Evolutionary conservation across 1,140 invertebrate species (phyloP).

Genomic region (Neodiprion pinetum): DNA sequence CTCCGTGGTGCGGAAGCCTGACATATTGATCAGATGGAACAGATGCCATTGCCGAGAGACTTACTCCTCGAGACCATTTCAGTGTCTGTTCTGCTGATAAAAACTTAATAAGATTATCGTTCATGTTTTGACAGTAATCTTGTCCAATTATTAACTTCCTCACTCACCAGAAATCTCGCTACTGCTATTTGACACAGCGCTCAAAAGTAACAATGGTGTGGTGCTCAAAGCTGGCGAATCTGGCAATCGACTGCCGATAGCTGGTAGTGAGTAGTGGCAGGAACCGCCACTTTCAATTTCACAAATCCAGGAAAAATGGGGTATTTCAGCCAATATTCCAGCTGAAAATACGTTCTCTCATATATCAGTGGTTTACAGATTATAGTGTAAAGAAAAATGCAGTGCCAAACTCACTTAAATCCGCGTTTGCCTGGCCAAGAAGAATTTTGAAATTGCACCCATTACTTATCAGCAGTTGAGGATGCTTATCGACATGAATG

Average conservation of each 20-base stretch:
- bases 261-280: constrained; percentile 51
- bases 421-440: constrained; percentile 48
- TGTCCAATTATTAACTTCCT: constrained; percentile 30
- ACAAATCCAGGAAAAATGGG: constrained; percentile 56
- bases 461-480: constrained; percentile 66
- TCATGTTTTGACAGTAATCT: constrained; percentile 34
- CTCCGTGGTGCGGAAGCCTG: constrained; percentile 69
- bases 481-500: constrained; percentile 66
- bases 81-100: constrained; percentile 28
- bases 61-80: constrained; percentile 51
- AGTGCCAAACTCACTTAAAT: constrained; percentile 30
- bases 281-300: constrained; percentile 46
- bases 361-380: not conserved
- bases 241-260: constrained; percentile 49
- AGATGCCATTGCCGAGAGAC: constrained; percentile 39
- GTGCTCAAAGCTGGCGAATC: constrained; percentile 41
- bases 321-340: constrained; percentile 42
- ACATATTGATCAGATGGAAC: constrained; percentile 68
- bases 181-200: constrained; percentile 29
- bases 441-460: constrained; percentile 54
- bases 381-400: not conserved
- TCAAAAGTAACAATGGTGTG: constrained; percentile 41
- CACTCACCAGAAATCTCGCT: constrained; percentile 29
- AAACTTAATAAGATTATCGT: constrained; percentile 27
- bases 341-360: constrained; percentile 24